Conservation (phyloP, 2,888 invertebrate genomes). For the Dicyrtoma fusca region DNA sequence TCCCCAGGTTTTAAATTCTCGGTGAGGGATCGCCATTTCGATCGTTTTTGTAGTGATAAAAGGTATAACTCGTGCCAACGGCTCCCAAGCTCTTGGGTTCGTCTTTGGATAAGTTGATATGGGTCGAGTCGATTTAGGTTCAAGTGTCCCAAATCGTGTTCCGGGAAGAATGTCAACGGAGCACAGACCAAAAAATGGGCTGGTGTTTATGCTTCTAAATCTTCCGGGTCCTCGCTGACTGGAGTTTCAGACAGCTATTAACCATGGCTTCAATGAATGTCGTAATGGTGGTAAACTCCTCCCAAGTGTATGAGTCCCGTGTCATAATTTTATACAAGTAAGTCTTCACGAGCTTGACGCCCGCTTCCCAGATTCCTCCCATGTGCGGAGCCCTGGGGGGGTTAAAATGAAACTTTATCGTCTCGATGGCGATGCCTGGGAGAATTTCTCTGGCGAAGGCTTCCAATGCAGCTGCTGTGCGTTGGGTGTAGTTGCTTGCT, state of each 20-base stretch:
- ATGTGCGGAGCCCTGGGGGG: constrained; percentile 44
- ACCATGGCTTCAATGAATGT: constrained; percentile 54
- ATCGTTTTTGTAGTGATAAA: constrained; percentile 14
- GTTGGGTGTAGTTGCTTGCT: too few relatives aligned
- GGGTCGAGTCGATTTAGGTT: constrained; percentile 30
- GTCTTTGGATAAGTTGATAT: constrained; percentile 32
- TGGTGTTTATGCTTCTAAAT: constrained; percentile 56
- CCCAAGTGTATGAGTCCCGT: constrained; percentile 41
- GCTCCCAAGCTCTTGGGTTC: constrained; percentile 35
- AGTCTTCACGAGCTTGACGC: constrained; percentile 44
- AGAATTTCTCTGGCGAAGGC: too few relatives aligned
- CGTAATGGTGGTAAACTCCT: constrained; percentile 49
- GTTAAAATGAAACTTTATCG: constrained; percentile 51
- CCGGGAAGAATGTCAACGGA: constrained; percentile 40
- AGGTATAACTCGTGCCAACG: constrained; percentile 40
- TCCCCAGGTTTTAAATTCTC: constrained; percentile 35
- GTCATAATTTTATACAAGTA: constrained; percentile 40
- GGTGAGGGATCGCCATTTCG: constrained; percentile 16
- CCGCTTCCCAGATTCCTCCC: constrained; percentile 51
- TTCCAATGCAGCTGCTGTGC: too few relatives aligned
- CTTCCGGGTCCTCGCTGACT: constrained; percentile 52
- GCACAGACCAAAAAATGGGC: constrained; percentile 58
- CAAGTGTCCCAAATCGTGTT: constrained; percentile 25
- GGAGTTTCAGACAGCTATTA: constrained; percentile 56
- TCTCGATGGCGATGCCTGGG: constrained; percentile 33